Evolutionary conservation across 1,140 invertebrate species (phyloP), one percentile per base, ranked within the genome.

Genomic region (Lordiphosa mommai): DNA sequence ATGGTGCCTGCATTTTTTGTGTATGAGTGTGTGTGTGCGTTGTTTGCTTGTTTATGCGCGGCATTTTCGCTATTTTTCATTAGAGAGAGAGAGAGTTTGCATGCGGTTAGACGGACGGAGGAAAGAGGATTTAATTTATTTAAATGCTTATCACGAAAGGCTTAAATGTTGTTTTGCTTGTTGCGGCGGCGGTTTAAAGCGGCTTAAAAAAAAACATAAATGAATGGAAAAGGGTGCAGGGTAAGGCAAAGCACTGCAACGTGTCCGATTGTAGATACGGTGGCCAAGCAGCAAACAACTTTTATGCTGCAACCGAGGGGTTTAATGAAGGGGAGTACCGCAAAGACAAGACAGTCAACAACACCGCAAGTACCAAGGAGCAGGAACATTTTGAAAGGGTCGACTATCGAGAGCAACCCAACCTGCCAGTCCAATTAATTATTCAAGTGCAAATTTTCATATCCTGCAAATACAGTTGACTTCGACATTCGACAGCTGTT

Each of bases 391-490:
- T 46, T 32, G 33, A 41, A 48, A 44, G 34, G 49, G 17, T 47
- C 38, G 27, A 38, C 4, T 8, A 32, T 33, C 4, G 14, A 33
- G 49, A 38, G 10, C n/a, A 30, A 27, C 34, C n/a, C 12, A 37
- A 48, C 49, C 53, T 41, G 61, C 51, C 49, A 67, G 74, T 82
- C 84, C 77, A 85, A 86, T 86, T 87, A 86, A 86, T 86, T 86
- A 86, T 86, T 86, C 84, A 86, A 84, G 84, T 87, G 77, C 79
- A 87, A 86, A 86, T 86, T 84, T 82, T 84, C 84, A 80, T 76
- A 86, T 80, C 71, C 80, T 67, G 59, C 63, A 43, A 23, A 53
- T 61, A 72, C 71, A 74, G 37, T 58, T 37, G 20, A 40, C 30
- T 32, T 44, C 41, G 14, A 61, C 57, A 61, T 66, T 79, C 74